Evolutionary conservation across 92 coral and sea anemone species (phyloP), one percentile per base, ranked within the genome.

Genomic region (Parazoanthus darwini): DNA sequence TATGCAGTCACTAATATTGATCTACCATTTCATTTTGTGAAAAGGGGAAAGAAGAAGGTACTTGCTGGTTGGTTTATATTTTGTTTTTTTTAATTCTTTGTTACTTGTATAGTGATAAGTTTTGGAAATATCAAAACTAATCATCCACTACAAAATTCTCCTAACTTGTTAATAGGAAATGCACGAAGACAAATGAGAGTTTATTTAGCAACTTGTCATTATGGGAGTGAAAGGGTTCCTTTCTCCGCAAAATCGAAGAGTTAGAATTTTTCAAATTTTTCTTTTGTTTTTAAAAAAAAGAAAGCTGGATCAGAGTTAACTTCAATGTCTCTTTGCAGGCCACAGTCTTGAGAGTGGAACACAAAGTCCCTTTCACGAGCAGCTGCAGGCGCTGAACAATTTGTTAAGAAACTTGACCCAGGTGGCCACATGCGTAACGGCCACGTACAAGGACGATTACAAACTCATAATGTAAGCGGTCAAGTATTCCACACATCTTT

Each of bases 371-470:
- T 82, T 82, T 63, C 70, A 82, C 63, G 86, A 82, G 3, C 86
- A 82, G 54, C 76, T 82, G 5, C 86, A 82, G 39, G 75, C 56
- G 6, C 59, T 82, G 16, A 82, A 42, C 77, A 82, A 3, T 51
- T 76, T 82, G 9, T 42, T 82, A 29, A 42, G 37, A 48, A 73
- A 82, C 33, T 67, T 82, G 35, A 38, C 86, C 8, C 36, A 25
- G 8, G 86, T 67, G 3, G 86, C 86, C 77, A 23, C 63, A 10
- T 20, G 65, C 15, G 29, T 82, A 29, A 82, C 86, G 5, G 48
- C 86, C 1, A 82, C 86, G 2, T 82, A 82, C 86, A 82, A 82
- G 14, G 77, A 82, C 6, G 86, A 68, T 43, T 82, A 82, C 59
- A 42, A 82, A 46, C 63, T 82, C 37, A 82, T 39, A 8, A 37